Evolutionary conservation across 1,140 invertebrate genomes (phyloP).

Genomic region (Ruditapes philippinarum): DNA sequence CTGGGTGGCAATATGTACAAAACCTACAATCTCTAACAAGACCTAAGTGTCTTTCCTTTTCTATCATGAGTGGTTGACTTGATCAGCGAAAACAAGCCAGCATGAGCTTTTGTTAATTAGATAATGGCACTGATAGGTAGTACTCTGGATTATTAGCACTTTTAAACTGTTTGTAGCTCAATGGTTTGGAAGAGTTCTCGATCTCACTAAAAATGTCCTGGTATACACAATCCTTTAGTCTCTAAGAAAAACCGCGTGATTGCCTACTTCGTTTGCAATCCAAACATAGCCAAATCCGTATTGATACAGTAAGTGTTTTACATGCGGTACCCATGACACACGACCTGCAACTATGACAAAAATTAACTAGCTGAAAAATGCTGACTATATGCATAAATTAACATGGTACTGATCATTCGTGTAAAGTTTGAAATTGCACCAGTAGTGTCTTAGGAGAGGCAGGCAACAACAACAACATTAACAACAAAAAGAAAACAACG

Average conservation of each 20-base stretch:
- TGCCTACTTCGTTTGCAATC: not conserved
- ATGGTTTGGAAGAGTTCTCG: not conserved
- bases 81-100: not conserved
- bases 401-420: too few relatives aligned
- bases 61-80: conserved; percentile 26
- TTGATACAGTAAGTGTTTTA: conserved; percentile 33
- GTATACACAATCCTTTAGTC: conserved; percentile 20
- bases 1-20: not conserved
- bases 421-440: too few relatives aligned
- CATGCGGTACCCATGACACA: not conserved
- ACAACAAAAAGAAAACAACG: too few relatives aligned
- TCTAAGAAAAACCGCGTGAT: conserved; percentile 4
- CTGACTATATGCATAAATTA: too few relatives aligned
- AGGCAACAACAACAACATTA: too few relatives aligned
- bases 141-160: not conserved
- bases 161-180: conserved; percentile 7
- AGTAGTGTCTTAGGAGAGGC: too few relatives aligned
- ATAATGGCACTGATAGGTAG: not conserved
- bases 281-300: conserved; percentile 45
- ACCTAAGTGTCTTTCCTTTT: conserved; percentile 7
- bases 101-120: not conserved
- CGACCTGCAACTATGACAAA: too few relatives aligned
- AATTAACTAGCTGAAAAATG: too few relatives aligned
- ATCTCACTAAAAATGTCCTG: not conserved
- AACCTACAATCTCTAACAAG: not conserved